These are phyloP conservation scores for Fragum sueziense DNA, from an alignment of 2,888 invertebrate genomes.

Conservation along the genomic window DNA sequence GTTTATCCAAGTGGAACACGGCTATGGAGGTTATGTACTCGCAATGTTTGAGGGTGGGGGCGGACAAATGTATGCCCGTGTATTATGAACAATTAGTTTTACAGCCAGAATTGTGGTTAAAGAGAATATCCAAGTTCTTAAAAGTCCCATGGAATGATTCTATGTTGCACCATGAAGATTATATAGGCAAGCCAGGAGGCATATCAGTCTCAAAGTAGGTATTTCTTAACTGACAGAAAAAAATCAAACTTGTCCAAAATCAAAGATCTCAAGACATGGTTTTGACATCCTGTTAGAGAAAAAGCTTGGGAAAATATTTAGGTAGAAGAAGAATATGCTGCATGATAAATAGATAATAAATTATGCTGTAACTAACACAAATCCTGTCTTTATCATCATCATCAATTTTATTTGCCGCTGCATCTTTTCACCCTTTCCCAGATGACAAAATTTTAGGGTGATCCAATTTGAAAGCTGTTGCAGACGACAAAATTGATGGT, in stretches of 20 bases:
- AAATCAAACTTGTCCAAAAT: no score
- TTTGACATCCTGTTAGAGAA: neutral
- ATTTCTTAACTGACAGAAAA: no score
- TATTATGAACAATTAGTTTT: slow-evolving; percentile 99
- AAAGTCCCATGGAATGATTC: slow-evolving; percentile 97
- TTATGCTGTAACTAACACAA: neutral
- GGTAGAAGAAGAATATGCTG: neutral
- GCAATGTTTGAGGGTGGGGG: slow-evolving; percentile 77
- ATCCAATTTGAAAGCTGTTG: neutral
- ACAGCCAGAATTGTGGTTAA: slow-evolving; percentile 95
- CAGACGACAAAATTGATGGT: neutral
- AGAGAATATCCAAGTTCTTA: slow-evolving; percentile 92
- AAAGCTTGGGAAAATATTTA: slow-evolving; percentile 91
- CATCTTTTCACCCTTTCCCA: neutral
- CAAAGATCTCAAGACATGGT: no score
- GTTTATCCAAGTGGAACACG: slow-evolving; percentile 97
- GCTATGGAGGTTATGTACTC: slow-evolving; percentile 94
- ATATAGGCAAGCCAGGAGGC: slow-evolving; percentile 97
- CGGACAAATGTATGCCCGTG: slow-evolving; percentile 90
- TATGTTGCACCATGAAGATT: slow-evolving; percentile 98
- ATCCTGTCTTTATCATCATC: neutral
- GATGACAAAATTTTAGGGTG: neutral
- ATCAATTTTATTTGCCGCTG: neutral
- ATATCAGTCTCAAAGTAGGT: slow-evolving; percentile 96
- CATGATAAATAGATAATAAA: no score